A percentile compares a stretch with the other conserved stretches of the same genome.
Evolutionary conservation across 2,888 invertebrate species (phyloP).

Genomic region (Stramonita haemastoma): DNA sequence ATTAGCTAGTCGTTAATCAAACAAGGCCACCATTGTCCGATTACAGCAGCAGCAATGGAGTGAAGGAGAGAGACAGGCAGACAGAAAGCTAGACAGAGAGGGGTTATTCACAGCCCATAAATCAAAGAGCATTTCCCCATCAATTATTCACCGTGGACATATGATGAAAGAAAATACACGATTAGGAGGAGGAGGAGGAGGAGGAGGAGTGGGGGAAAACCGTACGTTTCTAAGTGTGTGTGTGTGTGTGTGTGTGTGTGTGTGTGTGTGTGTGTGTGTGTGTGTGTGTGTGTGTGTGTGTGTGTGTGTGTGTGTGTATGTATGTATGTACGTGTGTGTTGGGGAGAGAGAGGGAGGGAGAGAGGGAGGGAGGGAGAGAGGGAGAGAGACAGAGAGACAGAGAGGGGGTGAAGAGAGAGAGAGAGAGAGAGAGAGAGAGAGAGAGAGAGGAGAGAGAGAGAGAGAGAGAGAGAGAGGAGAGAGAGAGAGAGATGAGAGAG

Average conservation of each 20-base stretch:
- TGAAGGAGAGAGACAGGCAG: neutral
- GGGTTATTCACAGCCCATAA: too few relatives aligned
- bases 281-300: neutral
- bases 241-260: neutral
- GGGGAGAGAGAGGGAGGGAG: neutral
- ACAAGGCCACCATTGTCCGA: too few relatives aligned
- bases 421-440: too few relatives aligned
- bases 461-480: too few relatives aligned
- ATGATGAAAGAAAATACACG: neutral
- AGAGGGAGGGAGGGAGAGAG: neutral
- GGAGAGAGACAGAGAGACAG: too few relatives aligned
- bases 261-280: neutral
- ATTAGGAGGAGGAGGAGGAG: neutral
- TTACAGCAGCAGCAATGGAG: too few relatives aligned
- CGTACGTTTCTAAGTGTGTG: neutral
- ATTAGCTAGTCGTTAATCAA: too few relatives aligned
- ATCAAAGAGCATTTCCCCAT: too few relatives aligned
- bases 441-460: too few relatives aligned
- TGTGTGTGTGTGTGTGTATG: neutral
- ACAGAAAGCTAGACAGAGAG: conserved; percentile 6
- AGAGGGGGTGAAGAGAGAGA: too few relatives aligned
- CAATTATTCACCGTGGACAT: too few relatives aligned
- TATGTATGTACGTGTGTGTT: neutral
- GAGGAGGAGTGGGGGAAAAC: neutral
- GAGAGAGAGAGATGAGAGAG: too few relatives aligned